These are phyloP conservation scores for Clamator glandarius DNA, from an alignment of 2,797 vertebrate genomes.

Conservation along the genomic window DNA sequence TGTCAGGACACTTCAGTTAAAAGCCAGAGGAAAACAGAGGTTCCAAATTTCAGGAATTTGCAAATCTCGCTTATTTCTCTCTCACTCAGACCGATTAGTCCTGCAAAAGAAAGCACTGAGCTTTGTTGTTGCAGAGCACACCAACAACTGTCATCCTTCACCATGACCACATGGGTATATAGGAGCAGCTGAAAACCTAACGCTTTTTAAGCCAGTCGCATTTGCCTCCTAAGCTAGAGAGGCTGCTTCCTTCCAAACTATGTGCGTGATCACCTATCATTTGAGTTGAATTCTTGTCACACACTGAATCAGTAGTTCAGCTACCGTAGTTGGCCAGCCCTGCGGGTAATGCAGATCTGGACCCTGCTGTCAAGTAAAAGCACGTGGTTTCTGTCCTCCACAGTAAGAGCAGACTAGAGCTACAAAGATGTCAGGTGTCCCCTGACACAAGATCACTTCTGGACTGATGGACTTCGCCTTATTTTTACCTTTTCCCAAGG, in stretches of 20 bases:
- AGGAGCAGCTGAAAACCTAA: background rate
- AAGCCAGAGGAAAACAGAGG: background rate
- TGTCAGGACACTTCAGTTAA: background rate
- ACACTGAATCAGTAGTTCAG: background rate
- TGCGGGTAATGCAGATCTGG: background rate
- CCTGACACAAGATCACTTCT: background rate
- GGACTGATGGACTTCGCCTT: background rate
- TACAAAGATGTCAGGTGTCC: background rate
- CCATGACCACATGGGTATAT: fast-evolving
- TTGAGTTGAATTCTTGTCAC: background rate
- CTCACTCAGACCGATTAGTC: fast-evolving
- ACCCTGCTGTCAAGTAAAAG: background rate
- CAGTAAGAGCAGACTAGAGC: background rate
- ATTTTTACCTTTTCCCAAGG: background rate
- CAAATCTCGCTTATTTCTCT: background rate
- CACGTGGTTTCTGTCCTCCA: background rate
- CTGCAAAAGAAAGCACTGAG: background rate
- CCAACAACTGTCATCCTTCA: background rate
- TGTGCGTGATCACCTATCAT: background rate
- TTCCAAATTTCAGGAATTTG: background rate
- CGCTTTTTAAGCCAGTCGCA: background rate
- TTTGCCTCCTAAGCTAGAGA: background rate
- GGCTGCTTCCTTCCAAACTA: background rate
- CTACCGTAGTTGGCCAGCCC: background rate
- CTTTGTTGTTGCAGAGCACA: background rate